Percentiles rank a stretch among this genome's conserved stretches.
Evolutionary conservation across 35 echinoderm and acorn worm species (phyloP).

Genomic region (Lytechinus pictus): DNA sequence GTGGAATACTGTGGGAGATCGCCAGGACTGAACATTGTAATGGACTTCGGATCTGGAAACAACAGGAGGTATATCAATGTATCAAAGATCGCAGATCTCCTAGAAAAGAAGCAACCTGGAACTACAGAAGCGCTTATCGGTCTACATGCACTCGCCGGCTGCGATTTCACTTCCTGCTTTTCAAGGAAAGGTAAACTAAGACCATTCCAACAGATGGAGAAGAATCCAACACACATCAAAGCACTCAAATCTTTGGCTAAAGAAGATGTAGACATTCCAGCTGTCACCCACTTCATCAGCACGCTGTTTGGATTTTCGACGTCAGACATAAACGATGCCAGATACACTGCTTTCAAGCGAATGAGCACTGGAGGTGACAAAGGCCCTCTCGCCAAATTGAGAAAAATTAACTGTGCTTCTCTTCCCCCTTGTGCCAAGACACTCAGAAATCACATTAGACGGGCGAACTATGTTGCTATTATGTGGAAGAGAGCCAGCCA

Average conservation of each 20-base stretch:
- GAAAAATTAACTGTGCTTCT: slow-evolving; percentile 66
- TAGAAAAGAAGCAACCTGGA: slow-evolving; percentile 50
- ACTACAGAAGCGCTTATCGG: slow-evolving; percentile 63
- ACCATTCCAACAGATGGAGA: too few species aligned
- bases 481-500: slow-evolving; percentile 72
- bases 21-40: too few species aligned
- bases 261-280: too few species aligned
- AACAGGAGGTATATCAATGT: slow-evolving; percentile 62
- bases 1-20: too few species aligned
- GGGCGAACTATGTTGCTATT: slow-evolving; percentile 47
- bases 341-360: too few species aligned
- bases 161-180: too few species aligned
- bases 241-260: too few species aligned
- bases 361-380: slow-evolving; percentile 63
- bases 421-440: slow-evolving; percentile 66
- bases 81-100: slow-evolving; percentile 13
- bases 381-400: slow-evolving; percentile 63
- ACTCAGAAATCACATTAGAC: slow-evolving; percentile 34
- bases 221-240: too few species aligned
- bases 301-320: too few species aligned
- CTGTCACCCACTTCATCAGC: too few species aligned
- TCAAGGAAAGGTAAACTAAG: too few species aligned
- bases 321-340: too few species aligned
- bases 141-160: slow-evolving; percentile 50
- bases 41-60: slow-evolving; percentile 37